phyloP scores from a whole-genome alignment of 1,140 invertebrate species.

The Papilio aristodemus region DNA sequence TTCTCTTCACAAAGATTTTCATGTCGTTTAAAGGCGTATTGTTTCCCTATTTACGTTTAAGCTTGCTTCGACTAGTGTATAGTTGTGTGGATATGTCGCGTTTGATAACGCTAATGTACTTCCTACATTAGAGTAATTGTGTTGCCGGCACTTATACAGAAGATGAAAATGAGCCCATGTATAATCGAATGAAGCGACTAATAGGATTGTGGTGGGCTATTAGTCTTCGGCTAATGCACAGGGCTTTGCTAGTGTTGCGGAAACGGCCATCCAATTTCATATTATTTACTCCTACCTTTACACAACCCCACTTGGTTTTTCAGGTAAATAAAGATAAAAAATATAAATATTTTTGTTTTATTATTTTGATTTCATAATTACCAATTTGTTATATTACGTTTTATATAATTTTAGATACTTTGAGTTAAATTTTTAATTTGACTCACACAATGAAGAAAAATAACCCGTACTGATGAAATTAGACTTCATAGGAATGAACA shows the following conservation, averaged over 20 bases:
- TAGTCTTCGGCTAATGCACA: conserved; percentile 3
- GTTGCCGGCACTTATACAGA: conserved; percentile 4
- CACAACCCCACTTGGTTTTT: no score
- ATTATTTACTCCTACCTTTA: background rate
- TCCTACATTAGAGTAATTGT: conserved; percentile 14
- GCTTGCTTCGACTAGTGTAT: no score
- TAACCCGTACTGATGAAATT: background rate
- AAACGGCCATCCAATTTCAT: conserved; percentile 6
- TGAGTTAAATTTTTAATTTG: background rate
- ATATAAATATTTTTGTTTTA: no score
- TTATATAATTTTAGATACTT: no score
- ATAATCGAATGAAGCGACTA: conserved; percentile 13
- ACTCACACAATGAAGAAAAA: conserved; percentile 2
- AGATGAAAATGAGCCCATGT: conserved; percentile 13
- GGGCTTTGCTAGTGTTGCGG: conserved; percentile 3
- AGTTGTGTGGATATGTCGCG: no score
- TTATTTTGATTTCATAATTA: background rate
- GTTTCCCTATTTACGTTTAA: no score
- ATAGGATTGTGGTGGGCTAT: conserved; percentile 11
- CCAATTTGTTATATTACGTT: no score
- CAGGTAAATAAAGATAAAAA: no score
- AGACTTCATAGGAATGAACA: conserved; percentile 41
- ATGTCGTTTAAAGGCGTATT: no score
- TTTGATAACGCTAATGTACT: conserved; percentile 4
- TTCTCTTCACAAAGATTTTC: no score